Evolutionary conservation across 2,888 invertebrate genomes (phyloP), one percentile per base, ranked within the genome.

Genomic region (Drosophila leonis): DNA sequence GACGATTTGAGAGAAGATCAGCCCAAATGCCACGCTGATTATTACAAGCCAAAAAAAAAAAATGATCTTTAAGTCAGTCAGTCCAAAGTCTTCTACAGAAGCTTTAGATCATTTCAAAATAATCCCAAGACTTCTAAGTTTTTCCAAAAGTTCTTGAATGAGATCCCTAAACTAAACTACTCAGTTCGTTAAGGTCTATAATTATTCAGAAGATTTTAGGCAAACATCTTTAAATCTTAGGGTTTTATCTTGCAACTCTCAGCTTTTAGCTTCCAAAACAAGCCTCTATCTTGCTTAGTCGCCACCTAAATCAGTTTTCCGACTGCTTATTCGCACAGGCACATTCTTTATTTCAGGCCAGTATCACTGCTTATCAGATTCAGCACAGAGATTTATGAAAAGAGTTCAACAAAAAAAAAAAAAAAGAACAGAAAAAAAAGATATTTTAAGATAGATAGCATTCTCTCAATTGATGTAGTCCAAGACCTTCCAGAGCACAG

Each of bases 331-430:
- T 10, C 20, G 13, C 39, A 61, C 42, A 12, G 4, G 54, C 3
- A 41, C 2, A 4, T 35, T 15, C 39, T 61, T 48, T 69, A 69
- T 69, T 69, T 61, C 33, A 31, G 35, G 31, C 44, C 48, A n/a
- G 9, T 56, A 55, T 29, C 12, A 42, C 56, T 56, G 35, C 10
- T 24, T 39, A 56, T 44, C 31, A 52, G 35, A 41, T 71, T 63
- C 18, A 65, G 46, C 39, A 66, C 44, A 60, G 60, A 48, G 29
- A 52, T 12, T 35, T 29, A 18, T 12, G 2, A 41, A 15, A 12
- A 13, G 20, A 41, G 5, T 64, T 64, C 39, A 67, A 62, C 5
- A 0, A 18, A 54, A 12, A 31, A 2, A 24, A 52, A 59, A 46
- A 6, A 31, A 52, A 63, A 42, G n/a, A 27, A 33, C 10, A 41